Conservation (phyloP, 2,888 invertebrate genomes). For the Scaptomyza parva region DNA sequence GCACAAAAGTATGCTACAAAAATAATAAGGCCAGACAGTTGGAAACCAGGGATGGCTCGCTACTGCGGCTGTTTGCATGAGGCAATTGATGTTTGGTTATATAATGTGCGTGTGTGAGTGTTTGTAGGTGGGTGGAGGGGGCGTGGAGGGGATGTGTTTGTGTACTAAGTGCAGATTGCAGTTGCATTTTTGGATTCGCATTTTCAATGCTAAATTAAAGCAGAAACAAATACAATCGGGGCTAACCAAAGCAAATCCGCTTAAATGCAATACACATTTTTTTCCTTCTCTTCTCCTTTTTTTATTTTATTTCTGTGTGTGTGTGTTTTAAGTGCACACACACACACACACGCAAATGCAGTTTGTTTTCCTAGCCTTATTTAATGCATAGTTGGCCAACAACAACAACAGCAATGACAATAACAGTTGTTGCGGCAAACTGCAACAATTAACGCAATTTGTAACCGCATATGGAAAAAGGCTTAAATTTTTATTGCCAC, state of each 20-base stretch:
- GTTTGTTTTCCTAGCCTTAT: slow-evolving; percentile 39
- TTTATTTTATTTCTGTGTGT: neutral
- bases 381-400: slow-evolving; percentile 48
- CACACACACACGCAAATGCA: slow-evolving; percentile 9
- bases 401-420: slow-evolving; percentile 2
- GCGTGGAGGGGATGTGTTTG: too few species aligned
- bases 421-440: slow-evolving; percentile 14
- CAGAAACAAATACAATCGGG: slow-evolving; percentile 22
- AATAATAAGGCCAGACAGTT: slow-evolving; percentile 23
- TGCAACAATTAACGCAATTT: slow-evolving; percentile 64
- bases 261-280: slow-evolving; percentile 40
- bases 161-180: slow-evolving; percentile 9
- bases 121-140: slow-evolving; percentile 6
- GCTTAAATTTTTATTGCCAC: slow-evolving; percentile 58
- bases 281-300: neutral
- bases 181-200: slow-evolving; percentile 15
- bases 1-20: slow-evolving; percentile 55
- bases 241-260: slow-evolving; percentile 47
- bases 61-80: slow-evolving; percentile 54
- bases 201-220: slow-evolving; percentile 46
- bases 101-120: slow-evolving; percentile 13
- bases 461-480: slow-evolving; percentile 59
- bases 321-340: slow-evolving; percentile 29
- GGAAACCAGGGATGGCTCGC: slow-evolving; percentile 25
- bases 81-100: slow-evolving; percentile 68